phyloP scores from a whole-genome alignment of 2,113 vertebrate genomes.

The Synodontis membranacea region DNA sequence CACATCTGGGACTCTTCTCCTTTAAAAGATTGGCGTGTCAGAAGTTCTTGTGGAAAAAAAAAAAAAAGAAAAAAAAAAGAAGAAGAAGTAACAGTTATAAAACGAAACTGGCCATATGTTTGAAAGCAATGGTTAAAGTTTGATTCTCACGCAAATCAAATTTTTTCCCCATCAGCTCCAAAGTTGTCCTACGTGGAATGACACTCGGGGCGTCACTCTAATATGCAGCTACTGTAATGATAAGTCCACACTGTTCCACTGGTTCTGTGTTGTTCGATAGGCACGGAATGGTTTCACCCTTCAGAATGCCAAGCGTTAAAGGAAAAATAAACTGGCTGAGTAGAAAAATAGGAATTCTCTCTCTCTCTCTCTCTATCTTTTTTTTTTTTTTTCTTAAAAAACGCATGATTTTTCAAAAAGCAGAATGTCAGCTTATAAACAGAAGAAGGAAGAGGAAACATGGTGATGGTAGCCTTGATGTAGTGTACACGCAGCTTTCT shows the following conservation, averaged over 20 bases:
- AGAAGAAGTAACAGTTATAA: neutral
- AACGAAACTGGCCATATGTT: conserved; percentile 50
- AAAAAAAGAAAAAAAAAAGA: neutral
- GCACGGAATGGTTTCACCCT: conserved; percentile 72
- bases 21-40: conserved; percentile 29
- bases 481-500: neutral
- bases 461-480: neutral
- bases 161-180: conserved; percentile 14
- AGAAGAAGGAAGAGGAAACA: conserved; percentile 30
- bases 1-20: conserved; percentile 45
- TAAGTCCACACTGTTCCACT: conserved; percentile 11
- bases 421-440: conserved; percentile 61
- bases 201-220: conserved; percentile 28
- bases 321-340: conserved; percentile 69
- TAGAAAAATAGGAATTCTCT: conserved; percentile 77
- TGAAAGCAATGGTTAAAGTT: conserved; percentile 35
- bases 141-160: conserved; percentile 19
- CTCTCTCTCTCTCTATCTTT: too few relatives aligned
- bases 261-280: conserved; percentile 54
- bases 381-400: conserved; percentile 11
- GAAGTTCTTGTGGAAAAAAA: conserved; percentile 38
- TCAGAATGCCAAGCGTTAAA: conserved; percentile 60
- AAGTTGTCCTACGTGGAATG: conserved; percentile 6
- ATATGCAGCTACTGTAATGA: neutral
- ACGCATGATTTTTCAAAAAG: conserved; percentile 51